Evolutionary conservation across 2,888 invertebrate genomes (phyloP), one percentile per base, ranked within the genome.

Genomic region (Anticlea derivata): DNA sequence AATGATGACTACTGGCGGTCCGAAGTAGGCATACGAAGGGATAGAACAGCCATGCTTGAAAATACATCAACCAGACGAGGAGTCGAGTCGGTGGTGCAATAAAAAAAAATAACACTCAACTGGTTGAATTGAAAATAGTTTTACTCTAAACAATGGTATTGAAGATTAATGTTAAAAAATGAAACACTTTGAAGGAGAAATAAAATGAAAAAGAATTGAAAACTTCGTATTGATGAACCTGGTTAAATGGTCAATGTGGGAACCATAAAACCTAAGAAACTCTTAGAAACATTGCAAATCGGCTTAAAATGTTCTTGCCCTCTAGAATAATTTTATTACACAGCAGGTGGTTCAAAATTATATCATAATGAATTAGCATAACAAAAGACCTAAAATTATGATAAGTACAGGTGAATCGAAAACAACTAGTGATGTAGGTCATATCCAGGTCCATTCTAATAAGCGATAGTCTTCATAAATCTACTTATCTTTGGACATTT

Each of bases 1-100:
- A 88, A 89, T 88, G 86, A 85, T 63, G 77, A 86, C 89, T 83
- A 86, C 86, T 65, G 84, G 75, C 47, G 54, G 57, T 59, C 55
- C 50, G 26, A 10, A 10, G 37, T 12, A 63, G 67, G 58, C 8
- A 6, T 60, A 33, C 10, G 48, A 65, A 73, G 12, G 8, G 13
- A 23, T 29, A 63, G 65, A 72, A 61, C 11, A 23, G 45, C 2
- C 58, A 26, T 8, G 17, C 7, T 17, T 6, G 6, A 27, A 33
- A 37, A 20, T n/a, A 24, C 2, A 12, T 10, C 8, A 11, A 30
- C 3, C n/a, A n/a, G n/a, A n/a, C n/a, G n/a, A n/a, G n/a, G n/a
- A n/a, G n/a, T n/a, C n/a, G n/a, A n/a, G n/a, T n/a, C n/a, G n/a
- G n/a, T n/a, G n/a, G n/a, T n/a, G n/a, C n/a, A n/a, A n/a, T n/a